These are phyloP conservation scores for Chelonia mydas DNA, from an alignment of 2,797 vertebrate genomes.

Conservation along the genomic window DNA sequence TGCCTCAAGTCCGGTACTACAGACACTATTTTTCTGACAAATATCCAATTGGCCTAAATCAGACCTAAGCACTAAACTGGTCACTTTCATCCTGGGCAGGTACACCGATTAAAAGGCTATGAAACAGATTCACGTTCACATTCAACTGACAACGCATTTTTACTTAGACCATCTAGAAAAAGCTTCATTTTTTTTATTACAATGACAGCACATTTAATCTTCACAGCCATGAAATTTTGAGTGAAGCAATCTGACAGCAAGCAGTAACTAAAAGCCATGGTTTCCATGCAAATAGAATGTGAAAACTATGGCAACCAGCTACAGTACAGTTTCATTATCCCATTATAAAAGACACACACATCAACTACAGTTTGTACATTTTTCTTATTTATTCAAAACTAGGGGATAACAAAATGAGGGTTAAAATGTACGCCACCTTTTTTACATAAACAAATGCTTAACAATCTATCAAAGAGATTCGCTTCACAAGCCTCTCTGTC, in stretches of 20 bases:
- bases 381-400: conserved; percentile 81
- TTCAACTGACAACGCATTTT: rapidly evolving
- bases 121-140: neutral
- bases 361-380: conserved; percentile 63
- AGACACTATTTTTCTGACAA: neutral
- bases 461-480: conserved; percentile 70
- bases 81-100: neutral
- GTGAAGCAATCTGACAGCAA: neutral
- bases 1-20: neutral
- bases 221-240: neutral
- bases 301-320: neutral
- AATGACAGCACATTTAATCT: neutral
- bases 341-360: conserved; percentile 66
- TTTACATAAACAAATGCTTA: conserved; percentile 81
- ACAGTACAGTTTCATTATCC: neutral
- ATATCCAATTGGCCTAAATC: neutral
- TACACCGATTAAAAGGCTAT: neutral
- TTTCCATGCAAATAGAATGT: neutral
- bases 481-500: conserved; percentile 76
- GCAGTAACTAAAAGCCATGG: neutral
- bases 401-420: conserved; percentile 79
- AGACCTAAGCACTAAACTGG: neutral
- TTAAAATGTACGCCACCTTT: conserved; percentile 79
- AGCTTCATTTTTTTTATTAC: neutral
- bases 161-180: neutral